These are phyloP conservation scores for Knipowitschia caucasica DNA, from an alignment of 2,797 vertebrate species.

Conservation along the genomic window DNA sequence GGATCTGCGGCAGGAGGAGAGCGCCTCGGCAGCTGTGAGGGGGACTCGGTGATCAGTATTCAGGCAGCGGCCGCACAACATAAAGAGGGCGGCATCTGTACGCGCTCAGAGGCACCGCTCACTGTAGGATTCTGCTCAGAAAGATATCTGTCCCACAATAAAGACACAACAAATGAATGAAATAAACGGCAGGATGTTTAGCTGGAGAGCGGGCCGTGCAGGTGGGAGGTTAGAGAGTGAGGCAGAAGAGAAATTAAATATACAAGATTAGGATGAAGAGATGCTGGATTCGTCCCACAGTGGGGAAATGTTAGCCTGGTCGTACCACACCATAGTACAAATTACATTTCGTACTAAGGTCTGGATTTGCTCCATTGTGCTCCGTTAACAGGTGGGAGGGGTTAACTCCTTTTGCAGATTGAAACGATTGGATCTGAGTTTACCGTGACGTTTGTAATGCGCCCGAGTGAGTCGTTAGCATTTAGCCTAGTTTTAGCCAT, in stretches of 20 bases:
- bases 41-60: conserved; percentile 67
- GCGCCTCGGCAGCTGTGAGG: conserved; percentile 25
- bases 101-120: conserved; percentile 47
- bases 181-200: conserved; percentile 63
- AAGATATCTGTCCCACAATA: conserved; percentile 20
- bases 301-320: no score
- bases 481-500: no score
- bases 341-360: no score
- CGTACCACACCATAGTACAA: no score
- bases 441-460: no score
- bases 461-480: no score
- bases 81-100: conserved; percentile 51
- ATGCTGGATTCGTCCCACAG: no score
- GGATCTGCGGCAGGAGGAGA: not conserved
- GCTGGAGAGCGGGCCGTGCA: conserved; percentile 53
- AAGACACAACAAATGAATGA: conserved; percentile 39
- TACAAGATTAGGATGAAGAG: no score
- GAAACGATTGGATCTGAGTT: no score
- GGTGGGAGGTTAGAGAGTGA: conserved; percentile 5
- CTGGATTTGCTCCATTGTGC: no score
- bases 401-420: no score
- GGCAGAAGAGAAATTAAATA: not conserved
- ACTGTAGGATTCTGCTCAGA: conserved; percentile 23
- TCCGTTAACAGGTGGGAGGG: no score
- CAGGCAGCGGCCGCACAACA: conserved; percentile 64